phyloP scores from a whole-genome alignment of 2,888 invertebrate genomes.

The Dasypogon diadema region DNA sequence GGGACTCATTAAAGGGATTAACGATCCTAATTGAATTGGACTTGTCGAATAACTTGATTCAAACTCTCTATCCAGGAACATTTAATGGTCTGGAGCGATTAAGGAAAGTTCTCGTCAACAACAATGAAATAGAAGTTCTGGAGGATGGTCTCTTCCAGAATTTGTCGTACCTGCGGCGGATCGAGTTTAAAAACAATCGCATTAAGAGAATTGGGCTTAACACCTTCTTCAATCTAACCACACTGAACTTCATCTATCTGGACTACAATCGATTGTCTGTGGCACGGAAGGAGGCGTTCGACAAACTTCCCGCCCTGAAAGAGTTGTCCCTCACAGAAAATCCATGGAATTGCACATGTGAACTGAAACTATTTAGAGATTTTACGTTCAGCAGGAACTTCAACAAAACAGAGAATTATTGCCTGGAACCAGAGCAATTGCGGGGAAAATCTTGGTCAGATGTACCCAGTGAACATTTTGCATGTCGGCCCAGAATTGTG shows the following conservation, averaged over 20 bases:
- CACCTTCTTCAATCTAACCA: conserved; percentile 78
- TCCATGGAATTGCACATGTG: conserved; percentile 91
- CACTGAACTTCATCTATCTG: conserved; percentile 77
- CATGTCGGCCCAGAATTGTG: conserved; percentile 83
- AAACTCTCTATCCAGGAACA: conserved; percentile 75
- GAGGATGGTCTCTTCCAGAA: conserved; percentile 83
- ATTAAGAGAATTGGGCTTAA: conserved; percentile 77
- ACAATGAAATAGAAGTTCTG: conserved; percentile 80
- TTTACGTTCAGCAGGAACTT: conserved; percentile 80
- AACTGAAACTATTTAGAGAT: conserved; percentile 81
- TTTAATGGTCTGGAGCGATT: conserved; percentile 80
- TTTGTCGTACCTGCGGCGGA: conserved; percentile 79
- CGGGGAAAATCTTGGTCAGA: conserved; percentile 81
- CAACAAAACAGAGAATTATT: conserved; percentile 80
- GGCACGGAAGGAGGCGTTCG: conserved; percentile 76
- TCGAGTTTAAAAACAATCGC: conserved; percentile 82
- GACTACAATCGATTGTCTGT: conserved; percentile 80
- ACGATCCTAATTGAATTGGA: conserved; percentile 86
- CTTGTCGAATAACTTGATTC: conserved; percentile 80
- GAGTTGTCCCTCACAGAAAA: conserved; percentile 84
- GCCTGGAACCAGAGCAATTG: conserved; percentile 78
- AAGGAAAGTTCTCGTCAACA: conserved; percentile 78
- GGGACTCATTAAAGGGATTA: conserved; percentile 81
- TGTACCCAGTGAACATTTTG: conserved; percentile 79
- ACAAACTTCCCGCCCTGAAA: conserved; percentile 75